Evolutionary conservation across 2,113 vertebrate genomes (phyloP).

Genomic region (Muntiacus muntjak): DNA sequence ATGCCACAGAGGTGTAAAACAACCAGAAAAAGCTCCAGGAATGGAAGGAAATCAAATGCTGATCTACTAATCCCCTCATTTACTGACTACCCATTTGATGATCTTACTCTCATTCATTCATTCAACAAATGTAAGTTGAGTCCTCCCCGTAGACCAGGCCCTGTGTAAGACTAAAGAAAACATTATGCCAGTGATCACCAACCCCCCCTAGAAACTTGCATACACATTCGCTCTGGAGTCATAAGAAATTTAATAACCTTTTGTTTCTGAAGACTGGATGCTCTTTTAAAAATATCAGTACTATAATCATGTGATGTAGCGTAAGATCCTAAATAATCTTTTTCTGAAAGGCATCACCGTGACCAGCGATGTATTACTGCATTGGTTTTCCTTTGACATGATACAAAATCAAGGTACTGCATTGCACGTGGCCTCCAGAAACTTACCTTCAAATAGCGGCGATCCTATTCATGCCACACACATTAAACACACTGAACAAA

Average conservation of each 20-base stretch:
- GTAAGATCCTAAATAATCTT: neutral
- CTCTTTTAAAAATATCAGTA: neutral
- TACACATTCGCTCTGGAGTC: neutral
- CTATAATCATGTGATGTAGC: neutral
- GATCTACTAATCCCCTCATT: constrained; percentile 18
- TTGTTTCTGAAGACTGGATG: neutral
- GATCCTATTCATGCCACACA: neutral
- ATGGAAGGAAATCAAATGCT: constrained; percentile 13
- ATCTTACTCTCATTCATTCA: neutral
- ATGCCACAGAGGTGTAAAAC: neutral
- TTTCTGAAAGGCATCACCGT: neutral
- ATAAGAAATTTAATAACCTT: neutral
- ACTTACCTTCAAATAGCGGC: neutral
- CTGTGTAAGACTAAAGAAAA: neutral
- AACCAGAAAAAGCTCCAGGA: neutral
- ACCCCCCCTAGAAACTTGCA: neutral
- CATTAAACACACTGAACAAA: neutral
- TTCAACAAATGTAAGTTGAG: neutral
- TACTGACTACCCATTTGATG: constrained; percentile 33
- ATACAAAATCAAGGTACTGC: neutral
- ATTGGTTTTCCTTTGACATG: neutral
- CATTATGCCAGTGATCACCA: rapidly evolving
- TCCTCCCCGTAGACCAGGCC: neutral
- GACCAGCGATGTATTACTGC: neutral
- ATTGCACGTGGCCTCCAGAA: neutral